Conservation (phyloP, 2,113 vertebrate genomes). For the Ranitomeya imitator region DNA sequence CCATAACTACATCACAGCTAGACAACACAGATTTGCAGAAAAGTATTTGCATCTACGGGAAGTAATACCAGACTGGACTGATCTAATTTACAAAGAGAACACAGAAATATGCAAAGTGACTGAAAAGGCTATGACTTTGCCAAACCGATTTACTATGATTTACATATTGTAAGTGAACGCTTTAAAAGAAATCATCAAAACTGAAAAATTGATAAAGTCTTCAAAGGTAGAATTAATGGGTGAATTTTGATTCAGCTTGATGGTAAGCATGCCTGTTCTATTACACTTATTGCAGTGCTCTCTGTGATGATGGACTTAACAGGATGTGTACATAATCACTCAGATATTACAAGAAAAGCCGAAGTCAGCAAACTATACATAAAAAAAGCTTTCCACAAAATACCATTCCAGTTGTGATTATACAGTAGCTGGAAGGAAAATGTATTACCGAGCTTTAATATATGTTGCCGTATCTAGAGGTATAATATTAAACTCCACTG, state of each 20-base stretch:
- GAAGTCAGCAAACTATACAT: no score
- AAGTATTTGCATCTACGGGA: conserved; percentile 47
- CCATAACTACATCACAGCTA: background rate
- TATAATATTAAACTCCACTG: no score
- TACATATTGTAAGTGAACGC: conserved; percentile 15
- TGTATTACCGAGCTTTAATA: no score
- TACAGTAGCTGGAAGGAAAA: no score
- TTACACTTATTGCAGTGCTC: no score
- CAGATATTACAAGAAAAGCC: no score
- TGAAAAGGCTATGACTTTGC: conserved; percentile 2
- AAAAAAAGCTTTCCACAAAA: no score
- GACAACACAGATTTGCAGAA: conserved; percentile 10
- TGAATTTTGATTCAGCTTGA: background rate
- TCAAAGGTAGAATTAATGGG: background rate
- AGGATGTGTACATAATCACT: no score
- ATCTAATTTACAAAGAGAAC: conserved; percentile 46
- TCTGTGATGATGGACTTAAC: background rate
- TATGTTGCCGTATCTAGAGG: no score
- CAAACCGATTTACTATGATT: conserved; percentile 12
- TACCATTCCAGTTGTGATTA: no score
- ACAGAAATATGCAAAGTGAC: conserved; percentile 46
- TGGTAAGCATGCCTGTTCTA: background rate
- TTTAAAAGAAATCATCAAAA: background rate
- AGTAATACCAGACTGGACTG: conserved; percentile 28
- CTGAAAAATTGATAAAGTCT: background rate